Conservation (phyloP, 1,140 invertebrate species). For the Hirudo medicinalis region DNA sequence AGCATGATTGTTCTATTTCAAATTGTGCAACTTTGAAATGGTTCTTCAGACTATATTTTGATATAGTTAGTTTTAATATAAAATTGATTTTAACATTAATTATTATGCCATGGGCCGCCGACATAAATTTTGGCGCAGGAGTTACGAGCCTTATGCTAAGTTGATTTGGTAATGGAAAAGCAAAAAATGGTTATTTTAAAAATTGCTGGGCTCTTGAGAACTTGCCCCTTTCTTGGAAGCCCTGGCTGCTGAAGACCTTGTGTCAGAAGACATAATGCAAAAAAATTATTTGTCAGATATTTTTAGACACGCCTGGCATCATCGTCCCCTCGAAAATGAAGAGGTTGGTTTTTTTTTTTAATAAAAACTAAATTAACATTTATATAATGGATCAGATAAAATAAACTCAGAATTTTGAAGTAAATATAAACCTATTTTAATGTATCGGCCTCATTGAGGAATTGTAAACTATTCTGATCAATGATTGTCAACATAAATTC, state of each 20-base stretch:
- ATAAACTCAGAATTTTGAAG: background rate
- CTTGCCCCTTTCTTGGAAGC: no score
- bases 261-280: background rate
- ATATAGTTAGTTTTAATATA: no score
- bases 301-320: conserved; percentile 72
- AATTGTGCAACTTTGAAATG: background rate
- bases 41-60: no score
- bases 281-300: conserved; percentile 34
- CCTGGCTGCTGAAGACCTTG: background rate
- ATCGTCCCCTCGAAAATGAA: conserved; percentile 53
- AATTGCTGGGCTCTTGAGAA: no score
- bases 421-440: background rate
- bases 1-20: background rate
- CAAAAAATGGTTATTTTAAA: no score
- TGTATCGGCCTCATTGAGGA: background rate
- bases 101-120: no score
- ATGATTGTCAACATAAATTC: conserved; percentile 2
- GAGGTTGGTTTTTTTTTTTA: conserved; percentile 41
- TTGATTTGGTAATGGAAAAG: no score
- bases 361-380: background rate
- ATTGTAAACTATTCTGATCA: background rate
- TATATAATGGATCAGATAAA: background rate
- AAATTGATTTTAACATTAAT: background rate
- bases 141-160: no score
- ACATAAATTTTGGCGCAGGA: no score